A percentile compares a stretch with the other conserved stretches of the same genome.
These are phyloP conservation scores for Gyrodactylus salaris DNA, from an alignment of 1,140 invertebrate species.

Conservation along the genomic window DNA sequence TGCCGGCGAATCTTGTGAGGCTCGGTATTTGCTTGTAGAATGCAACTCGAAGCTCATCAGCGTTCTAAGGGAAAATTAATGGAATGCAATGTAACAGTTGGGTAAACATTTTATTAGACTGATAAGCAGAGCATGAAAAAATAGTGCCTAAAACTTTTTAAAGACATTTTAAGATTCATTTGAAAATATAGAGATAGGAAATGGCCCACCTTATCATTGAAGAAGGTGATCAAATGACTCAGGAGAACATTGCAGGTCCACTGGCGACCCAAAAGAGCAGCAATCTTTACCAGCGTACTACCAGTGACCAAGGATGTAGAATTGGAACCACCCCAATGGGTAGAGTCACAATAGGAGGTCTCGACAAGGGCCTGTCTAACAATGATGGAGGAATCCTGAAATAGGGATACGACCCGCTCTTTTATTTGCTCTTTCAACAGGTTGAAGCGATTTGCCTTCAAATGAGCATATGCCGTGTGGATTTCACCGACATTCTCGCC, in stretches of 20 bases:
- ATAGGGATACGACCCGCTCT: neutral
- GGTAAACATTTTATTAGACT: no score
- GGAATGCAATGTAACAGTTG: no score
- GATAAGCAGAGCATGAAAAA: neutral
- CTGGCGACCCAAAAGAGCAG: neutral
- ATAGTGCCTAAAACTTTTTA: neutral
- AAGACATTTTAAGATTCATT: no score
- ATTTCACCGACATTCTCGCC: neutral
- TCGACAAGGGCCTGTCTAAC: neutral
- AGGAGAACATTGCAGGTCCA: neutral
- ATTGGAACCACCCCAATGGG: neutral
- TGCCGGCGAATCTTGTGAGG: neutral
- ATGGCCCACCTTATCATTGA: constrained; percentile 3
- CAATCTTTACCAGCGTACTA: neutral
- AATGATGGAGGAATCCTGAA: neutral
- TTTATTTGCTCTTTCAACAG: neutral
- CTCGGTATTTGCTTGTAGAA: neutral
- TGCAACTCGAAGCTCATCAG: neutral
- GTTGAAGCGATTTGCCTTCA: neutral
- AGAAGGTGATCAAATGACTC: neutral
- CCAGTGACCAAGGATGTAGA: neutral
- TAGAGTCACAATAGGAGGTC: neutral
- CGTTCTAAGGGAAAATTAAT: neutral
- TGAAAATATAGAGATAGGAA: neutral
- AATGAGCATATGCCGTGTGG: neutral